These are phyloP conservation scores for Drosophila histrio DNA, from an alignment of 2,888 invertebrate species.

Conservation along the genomic window DNA sequence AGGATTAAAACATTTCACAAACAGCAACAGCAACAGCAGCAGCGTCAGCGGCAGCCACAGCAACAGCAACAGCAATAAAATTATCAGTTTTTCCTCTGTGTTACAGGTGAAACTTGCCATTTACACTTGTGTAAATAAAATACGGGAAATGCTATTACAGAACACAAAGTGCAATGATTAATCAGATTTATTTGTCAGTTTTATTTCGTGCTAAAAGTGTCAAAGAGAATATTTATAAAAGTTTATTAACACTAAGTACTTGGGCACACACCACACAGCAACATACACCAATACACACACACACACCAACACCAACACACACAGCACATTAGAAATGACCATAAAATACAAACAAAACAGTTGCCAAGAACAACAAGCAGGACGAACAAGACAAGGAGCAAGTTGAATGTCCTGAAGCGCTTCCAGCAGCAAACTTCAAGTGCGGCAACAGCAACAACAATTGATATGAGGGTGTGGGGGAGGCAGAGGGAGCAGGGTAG, in stretches of 20 bases:
- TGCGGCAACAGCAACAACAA: conserved; percentile 44
- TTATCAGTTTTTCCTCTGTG: no score
- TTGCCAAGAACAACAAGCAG: conserved; percentile 66
- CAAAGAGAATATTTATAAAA: conserved; percentile 80
- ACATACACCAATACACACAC: conserved; percentile 16
- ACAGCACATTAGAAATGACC: conserved; percentile 72
- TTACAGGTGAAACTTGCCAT: conserved; percentile 23
- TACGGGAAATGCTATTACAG: conserved; percentile 63
- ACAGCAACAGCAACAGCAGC: conserved; percentile 22
- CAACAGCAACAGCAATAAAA: conserved; percentile 8
- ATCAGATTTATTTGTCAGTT: conserved; percentile 80
- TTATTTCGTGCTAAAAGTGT: conserved; percentile 80
- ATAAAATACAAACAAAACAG: conserved; percentile 77
- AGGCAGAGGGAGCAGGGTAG: background rate
- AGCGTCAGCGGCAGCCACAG: background rate
- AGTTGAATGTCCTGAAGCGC: conserved; percentile 69
- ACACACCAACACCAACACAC: conserved; percentile 12
- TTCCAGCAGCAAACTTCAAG: conserved; percentile 68
- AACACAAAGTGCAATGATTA: conserved; percentile 78
- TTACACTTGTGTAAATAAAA: conserved; percentile 48
- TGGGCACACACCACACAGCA: conserved; percentile 38
- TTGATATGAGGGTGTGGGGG: conserved; percentile 6
- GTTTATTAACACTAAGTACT: conserved; percentile 80
- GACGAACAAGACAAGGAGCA: conserved; percentile 33
- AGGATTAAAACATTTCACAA: conserved; percentile 48